phyloP scores from a whole-genome alignment of 2,113 vertebrate genomes.

The Barnardius zonarius region DNA sequence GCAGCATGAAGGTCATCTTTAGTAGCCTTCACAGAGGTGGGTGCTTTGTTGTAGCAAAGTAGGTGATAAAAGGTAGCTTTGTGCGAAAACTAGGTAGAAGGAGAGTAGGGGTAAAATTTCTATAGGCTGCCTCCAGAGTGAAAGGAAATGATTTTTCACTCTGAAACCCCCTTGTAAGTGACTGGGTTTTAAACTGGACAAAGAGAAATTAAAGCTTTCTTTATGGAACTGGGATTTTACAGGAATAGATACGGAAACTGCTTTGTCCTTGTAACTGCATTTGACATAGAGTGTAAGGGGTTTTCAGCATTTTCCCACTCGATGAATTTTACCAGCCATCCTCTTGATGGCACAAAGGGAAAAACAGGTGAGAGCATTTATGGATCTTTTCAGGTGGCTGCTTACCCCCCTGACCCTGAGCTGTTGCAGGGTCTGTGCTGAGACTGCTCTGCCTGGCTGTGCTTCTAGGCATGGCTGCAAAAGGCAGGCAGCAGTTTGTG shows the following conservation, averaged over 20 bases:
- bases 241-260: neutral
- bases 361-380: neutral
- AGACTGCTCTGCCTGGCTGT: neutral
- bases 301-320: neutral
- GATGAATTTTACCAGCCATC: neutral
- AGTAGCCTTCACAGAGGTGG: neutral
- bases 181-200: neutral
- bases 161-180: neutral
- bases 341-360: neutral
- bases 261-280: neutral
- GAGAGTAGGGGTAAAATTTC: neutral
- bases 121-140: neutral
- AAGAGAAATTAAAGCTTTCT: neutral
- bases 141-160: neutral
- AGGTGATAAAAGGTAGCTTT: neutral
- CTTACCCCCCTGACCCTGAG: neutral
- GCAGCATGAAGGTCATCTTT: neutral
- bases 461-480: fast-evolving
- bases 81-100: neutral
- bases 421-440: neutral
- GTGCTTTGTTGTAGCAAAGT: neutral
- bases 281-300: neutral
- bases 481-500: neutral
- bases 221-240: neutral
- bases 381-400: neutral